A percentile compares a stretch with the other conserved stretches of the same genome.
phyloP scores from a whole-genome alignment of 2,113 vertebrate genomes.

The Pygoscelis adeliae region DNA sequence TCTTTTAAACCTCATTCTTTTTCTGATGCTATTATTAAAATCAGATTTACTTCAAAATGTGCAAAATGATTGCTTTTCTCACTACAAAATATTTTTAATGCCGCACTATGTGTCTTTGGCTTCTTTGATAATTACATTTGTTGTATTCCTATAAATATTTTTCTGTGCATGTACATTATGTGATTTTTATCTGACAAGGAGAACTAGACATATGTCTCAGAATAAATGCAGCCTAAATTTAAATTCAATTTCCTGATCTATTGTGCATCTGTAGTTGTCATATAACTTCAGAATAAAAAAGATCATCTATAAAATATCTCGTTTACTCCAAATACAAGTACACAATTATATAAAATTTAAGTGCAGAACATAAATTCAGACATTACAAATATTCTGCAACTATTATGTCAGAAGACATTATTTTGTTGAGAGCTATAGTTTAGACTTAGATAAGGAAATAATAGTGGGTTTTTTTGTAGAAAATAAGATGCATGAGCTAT shows the following conservation, averaged over 20 bases:
- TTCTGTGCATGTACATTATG: neutral
- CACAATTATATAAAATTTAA: neutral
- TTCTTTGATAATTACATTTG: neutral
- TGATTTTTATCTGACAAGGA: neutral
- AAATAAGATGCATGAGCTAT: neutral
- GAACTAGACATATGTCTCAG: neutral
- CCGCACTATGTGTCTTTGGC: neutral
- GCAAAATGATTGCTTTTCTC: neutral
- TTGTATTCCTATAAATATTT: neutral
- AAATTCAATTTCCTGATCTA: neutral
- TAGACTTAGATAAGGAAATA: neutral
- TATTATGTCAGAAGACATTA: neutral
- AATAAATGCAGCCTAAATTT: neutral
- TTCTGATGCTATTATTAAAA: neutral
- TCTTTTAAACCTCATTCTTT: neutral
- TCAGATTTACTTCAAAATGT: neutral
- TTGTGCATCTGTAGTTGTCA: neutral
- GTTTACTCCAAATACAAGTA: neutral
- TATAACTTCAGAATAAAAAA: neutral
- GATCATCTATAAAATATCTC: neutral
- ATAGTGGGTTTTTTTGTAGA: accelerated
- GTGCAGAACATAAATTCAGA: neutral
- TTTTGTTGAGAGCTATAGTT: neutral
- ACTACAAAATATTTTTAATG: neutral
- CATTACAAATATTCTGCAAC: neutral